Percentiles rank a stretch among this genome's conserved stretches.
Conservation (phyloP, 1,140 invertebrate species). For the Ips nitidus region DNA sequence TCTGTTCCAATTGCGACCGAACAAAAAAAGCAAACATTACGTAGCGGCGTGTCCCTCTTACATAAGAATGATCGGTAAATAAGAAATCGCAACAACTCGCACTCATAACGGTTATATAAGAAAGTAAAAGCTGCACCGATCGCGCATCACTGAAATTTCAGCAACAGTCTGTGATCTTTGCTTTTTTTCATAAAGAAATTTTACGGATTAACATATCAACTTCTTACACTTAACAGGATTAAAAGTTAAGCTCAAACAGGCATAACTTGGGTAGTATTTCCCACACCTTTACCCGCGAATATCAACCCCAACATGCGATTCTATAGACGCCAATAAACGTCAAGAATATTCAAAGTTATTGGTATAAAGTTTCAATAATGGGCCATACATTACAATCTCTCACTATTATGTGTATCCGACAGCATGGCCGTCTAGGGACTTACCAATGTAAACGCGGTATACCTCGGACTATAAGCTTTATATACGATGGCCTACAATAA, state of each 20-base stretch:
- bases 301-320: background rate
- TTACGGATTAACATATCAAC: no score
- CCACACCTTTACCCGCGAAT: background rate
- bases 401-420: slow-evolving; percentile 5
- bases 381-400: slow-evolving; percentile 11
- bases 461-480: background rate
- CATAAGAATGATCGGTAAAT: background rate
- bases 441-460: slow-evolving; percentile 5
- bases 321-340: slow-evolving; percentile 9
- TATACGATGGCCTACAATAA: background rate
- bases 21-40: background rate
- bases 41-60: background rate
- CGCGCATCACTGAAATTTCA: background rate
- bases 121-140: slow-evolving; percentile 1
- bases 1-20: background rate
- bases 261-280: no score
- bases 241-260: no score
- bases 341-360: slow-evolving; percentile 12
- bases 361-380: slow-evolving; percentile 18
- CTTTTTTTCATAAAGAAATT: no score
- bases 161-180: no score
- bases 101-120: slow-evolving; percentile 4
- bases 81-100: background rate
- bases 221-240: no score
- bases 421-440: background rate